phyloP scores from a whole-genome alignment of 1,140 invertebrate species.

The Carposina sasakii region DNA sequence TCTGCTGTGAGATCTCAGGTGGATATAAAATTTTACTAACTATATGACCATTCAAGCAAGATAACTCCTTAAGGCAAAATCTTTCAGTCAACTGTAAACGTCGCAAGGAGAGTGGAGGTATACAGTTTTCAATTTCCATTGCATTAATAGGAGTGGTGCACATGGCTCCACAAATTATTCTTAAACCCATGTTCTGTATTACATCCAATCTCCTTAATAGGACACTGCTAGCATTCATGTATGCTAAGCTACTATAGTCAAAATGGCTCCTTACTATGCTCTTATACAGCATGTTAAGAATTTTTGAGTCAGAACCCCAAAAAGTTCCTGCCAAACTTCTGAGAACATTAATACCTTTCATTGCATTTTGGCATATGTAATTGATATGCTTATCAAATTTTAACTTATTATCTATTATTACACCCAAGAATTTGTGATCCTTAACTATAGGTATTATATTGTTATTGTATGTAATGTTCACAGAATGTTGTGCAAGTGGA shows the following conservation, averaged over 20 bases:
- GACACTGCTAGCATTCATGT: not conserved
- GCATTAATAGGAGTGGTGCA: slow-evolving; percentile 1
- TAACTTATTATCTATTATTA: slow-evolving; percentile 15
- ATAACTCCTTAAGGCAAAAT: slow-evolving; percentile 3
- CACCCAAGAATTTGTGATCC: slow-evolving; percentile 9
- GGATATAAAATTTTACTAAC: not conserved
- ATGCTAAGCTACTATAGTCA: not conserved
- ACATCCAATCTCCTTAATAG: slow-evolving; percentile 7
- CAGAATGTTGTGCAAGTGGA: not conserved
- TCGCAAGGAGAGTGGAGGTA: not conserved
- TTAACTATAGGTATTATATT: not conserved
- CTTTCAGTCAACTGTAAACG: not conserved
- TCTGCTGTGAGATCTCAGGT: too few species aligned
- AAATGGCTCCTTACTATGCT: not conserved
- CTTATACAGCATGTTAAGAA: slow-evolving; percentile 8
- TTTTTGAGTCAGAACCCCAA: slow-evolving; percentile 12
- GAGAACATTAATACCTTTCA: slow-evolving; percentile 6
- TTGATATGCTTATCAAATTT: slow-evolving; percentile 8
- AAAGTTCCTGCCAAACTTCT: slow-evolving; percentile 9
- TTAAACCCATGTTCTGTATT: slow-evolving; percentile 2
- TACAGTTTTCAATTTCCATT: slow-evolving; percentile 1
- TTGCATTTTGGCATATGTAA: slow-evolving; percentile 1
- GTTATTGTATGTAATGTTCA: not conserved
- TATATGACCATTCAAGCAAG: not conserved
- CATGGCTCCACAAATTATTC: slow-evolving; percentile 5